Percentiles rank a stretch among this genome's conserved stretches.
phyloP scores from a whole-genome alignment of 2,797 vertebrate genomes.

The Chelon labrosus region DNA sequence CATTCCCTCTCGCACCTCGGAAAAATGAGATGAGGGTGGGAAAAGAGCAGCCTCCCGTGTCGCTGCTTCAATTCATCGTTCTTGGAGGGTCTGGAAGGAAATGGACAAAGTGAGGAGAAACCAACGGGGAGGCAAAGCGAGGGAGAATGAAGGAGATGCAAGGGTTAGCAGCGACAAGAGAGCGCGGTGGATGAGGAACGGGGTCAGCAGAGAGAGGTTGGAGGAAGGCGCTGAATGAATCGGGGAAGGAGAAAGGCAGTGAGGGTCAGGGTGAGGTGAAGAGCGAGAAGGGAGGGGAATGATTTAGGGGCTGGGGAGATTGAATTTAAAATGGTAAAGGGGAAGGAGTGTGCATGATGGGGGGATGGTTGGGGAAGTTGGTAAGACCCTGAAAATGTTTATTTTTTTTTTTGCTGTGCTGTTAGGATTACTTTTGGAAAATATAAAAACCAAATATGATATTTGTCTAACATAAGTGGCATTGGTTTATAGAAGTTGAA shows the following conservation, averaged over 20 bases:
- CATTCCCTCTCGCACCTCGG: slow-evolving; percentile 5
- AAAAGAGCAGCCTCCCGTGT: slow-evolving; percentile 7
- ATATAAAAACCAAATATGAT: background rate
- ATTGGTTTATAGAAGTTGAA: background rate
- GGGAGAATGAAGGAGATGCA: slow-evolving; percentile 20
- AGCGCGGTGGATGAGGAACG: slow-evolving; percentile 32
- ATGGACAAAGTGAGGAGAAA: slow-evolving; percentile 42
- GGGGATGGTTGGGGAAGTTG: background rate
- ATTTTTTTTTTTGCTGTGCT: too few relatives aligned
- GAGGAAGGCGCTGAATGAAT: slow-evolving; percentile 34
- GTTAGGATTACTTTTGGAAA: background rate
- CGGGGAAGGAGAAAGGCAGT: slow-evolving; percentile 4
- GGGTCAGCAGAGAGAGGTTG: slow-evolving; percentile 24
- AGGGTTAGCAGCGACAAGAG: slow-evolving; percentile 51
- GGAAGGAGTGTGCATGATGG: background rate
- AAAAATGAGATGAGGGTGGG: too few relatives aligned
- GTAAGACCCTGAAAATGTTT: background rate
- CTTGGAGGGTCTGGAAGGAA: slow-evolving; percentile 30
- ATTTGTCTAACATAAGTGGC: background rate
- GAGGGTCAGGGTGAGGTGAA: slow-evolving; percentile 5
- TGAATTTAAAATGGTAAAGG: slow-evolving; percentile 5
- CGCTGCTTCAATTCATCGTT: slow-evolving; percentile 36
- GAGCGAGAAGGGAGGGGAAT: background rate
- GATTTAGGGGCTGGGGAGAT: slow-evolving; percentile 5
- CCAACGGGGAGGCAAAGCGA: slow-evolving; percentile 33